phyloP scores from a whole-genome alignment of 2,113 vertebrate genomes.

The Cisticola juncidis region DNA sequence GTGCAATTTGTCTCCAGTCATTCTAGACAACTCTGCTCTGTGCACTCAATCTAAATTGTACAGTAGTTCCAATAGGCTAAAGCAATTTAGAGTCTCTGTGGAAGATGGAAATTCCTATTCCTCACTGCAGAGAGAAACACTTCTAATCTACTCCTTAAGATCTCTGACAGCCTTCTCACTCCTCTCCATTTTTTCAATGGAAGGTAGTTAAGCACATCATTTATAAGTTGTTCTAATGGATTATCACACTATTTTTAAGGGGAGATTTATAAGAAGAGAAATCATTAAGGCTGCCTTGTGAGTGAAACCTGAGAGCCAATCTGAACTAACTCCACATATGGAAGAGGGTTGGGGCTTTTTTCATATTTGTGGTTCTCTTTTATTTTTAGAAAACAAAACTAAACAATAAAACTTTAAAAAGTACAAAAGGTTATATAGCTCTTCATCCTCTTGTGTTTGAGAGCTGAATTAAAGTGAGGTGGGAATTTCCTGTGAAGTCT shows the following conservation, averaged over 20 bases:
- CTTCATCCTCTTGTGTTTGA: neutral
- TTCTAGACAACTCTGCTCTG: neutral
- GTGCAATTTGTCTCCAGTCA: neutral
- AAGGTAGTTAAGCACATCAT: neutral
- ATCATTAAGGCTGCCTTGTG: neutral
- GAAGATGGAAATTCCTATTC: neutral
- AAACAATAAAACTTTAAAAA: neutral
- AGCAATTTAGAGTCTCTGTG: neutral
- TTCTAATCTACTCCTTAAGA: neutral
- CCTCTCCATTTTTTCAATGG: neutral
- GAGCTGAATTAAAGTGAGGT: neutral
- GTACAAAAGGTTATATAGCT: neutral
- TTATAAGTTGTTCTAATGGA: neutral
- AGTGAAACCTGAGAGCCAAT: neutral
- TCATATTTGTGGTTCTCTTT: neutral
- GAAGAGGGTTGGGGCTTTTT: accelerated
- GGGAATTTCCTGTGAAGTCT: neutral
- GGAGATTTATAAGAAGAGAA: neutral
- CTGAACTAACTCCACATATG: neutral
- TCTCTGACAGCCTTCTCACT: neutral
- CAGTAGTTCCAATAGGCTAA: neutral
- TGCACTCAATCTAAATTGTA: neutral
- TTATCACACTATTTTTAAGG: neutral
- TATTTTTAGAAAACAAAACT: neutral
- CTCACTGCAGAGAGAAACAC: neutral